Evolutionary conservation across 1,140 invertebrate species (phyloP), one percentile per base, ranked within the genome.

Genomic region (Apolygus lucorum): DNA sequence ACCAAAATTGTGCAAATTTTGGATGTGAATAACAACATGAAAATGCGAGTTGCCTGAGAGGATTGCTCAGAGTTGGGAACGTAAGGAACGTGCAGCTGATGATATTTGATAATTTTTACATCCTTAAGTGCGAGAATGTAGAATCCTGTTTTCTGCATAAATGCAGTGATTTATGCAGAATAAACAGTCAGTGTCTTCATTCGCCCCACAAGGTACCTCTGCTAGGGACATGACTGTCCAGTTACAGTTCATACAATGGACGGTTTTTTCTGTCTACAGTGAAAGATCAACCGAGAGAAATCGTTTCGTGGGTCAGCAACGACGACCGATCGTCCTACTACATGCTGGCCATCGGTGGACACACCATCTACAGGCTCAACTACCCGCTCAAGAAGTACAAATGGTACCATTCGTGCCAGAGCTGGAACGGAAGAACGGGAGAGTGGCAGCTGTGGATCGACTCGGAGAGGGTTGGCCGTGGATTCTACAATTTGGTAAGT

Each of bases 401-500:
- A 77, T 92, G 90, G 90, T 91, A 91, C 79, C 90, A 92, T 78
- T 85, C 88, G 14, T 92, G 90, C 75, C 87, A 90, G 74, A 91
- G 89, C 67, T 92, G 90, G 90, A 92, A 91, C 77, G 89, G 89
- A 27, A 87, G 86, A 74, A 90, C 89, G 13, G 90, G 90, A 54
- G 90, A 92, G 79, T 92, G 90, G 90, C 90, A 91, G 79, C 85
- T 91, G 67, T 92, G 90, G 89, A 85, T 92, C 59, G 90, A 91
- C 77, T 86, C 87, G 27, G 90, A 91, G 76, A 82, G 90, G 72
- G 88, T 91, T 26, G 90, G 90, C 70, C 82, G 90, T 75, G 90
- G 90, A 67, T 91, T 90, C 78, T 87, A 91, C 78, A 91, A 91
- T 78, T 84, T 89, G 81, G 90, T 91, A 81, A 87, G 85, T 80